Evolutionary conservation across 1,140 invertebrate species (phyloP), one percentile per base, ranked within the genome.

Genomic region (Bathynomus jamesi): DNA sequence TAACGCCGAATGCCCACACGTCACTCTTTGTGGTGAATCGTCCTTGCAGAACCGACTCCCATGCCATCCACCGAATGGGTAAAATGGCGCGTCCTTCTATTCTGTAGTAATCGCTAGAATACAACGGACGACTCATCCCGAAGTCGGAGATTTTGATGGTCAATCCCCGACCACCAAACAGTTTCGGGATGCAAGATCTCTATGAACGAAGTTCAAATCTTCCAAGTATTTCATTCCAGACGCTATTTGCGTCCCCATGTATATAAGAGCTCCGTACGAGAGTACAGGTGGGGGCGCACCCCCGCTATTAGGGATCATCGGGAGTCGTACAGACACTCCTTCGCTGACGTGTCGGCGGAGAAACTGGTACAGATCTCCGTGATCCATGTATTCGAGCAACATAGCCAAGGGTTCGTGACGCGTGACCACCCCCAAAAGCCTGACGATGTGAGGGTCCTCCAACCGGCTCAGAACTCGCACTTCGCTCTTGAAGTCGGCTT

Each of bases 1-100:
- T 90, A 2, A 94, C 90, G 21, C 89, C 92, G 80, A 94, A 94
- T 29, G 91, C 91, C 92, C 92, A 94, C 4, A 94, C 91, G 82
- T 93, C 91, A 78, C 90, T 92, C 79, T 93, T 93, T 28, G 88
- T 89, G 3, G 90, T 90, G 80, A 90, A 92, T 81, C 91, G 91
- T 27, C 88, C 90, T 88, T 91, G 74, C 4, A 79, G 72, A 75
- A 76, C 73, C 10, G 77, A 76, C 64, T 78, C 77, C 69, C 74
- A 76, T 7, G 77, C 74, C 77, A 78, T 78, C 77, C 77, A 78
- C 32, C 77, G 70, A 46, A 78, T 75, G 28, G 77, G 77, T 28
- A 78, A 40, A 28, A 78, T 63, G 69, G 90, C 87, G 28, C 88
- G 86, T 0, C 89, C 91, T 78, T 92, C 91, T 5, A 90, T 89